Evolutionary conservation across 2,888 invertebrate species (phyloP).

Genomic region (Aphrophora alni): DNA sequence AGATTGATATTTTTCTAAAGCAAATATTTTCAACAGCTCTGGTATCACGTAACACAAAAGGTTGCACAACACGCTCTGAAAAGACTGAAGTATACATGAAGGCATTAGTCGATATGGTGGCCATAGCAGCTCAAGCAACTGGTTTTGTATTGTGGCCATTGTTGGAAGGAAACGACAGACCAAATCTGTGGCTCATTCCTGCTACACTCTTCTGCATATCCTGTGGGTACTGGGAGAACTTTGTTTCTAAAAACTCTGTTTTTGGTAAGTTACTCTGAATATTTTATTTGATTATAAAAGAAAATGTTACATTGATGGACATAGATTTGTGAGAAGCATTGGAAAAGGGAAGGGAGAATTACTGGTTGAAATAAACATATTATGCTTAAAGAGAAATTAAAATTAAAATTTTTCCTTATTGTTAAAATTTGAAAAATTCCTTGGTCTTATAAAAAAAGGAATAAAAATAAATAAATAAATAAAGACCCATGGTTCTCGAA

Average conservation of each 20-base stretch:
- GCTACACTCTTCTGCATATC: slow-evolving; percentile 85
- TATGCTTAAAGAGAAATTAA: too few species aligned
- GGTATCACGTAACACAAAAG: slow-evolving; percentile 81
- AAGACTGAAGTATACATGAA: slow-evolving; percentile 59
- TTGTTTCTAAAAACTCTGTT: slow-evolving; percentile 85
- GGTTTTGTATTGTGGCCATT: slow-evolving; percentile 94
- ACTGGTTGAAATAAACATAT: too few species aligned
- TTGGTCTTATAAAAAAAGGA: too few species aligned
- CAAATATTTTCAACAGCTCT: slow-evolving; percentile 63
- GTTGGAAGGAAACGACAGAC: slow-evolving; percentile 68
- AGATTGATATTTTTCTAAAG: too few species aligned
- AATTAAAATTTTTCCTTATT: too few species aligned
- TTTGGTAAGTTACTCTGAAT: slow-evolving; percentile 63
- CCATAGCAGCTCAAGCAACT: slow-evolving; percentile 87
- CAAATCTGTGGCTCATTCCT: slow-evolving; percentile 85
- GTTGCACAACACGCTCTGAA: slow-evolving; percentile 56
- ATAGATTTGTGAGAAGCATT: too few species aligned
- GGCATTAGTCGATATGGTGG: slow-evolving; percentile 82
- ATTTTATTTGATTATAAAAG: too few species aligned
- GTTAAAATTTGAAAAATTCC: too few species aligned
- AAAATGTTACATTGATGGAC: too few species aligned
- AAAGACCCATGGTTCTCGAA: too few species aligned
- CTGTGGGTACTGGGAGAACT: slow-evolving; percentile 98
- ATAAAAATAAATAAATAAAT: too few species aligned
- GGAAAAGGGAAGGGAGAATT: too few species aligned